phyloP scores from a whole-genome alignment of 2,888 invertebrate genomes.

The Phymatocera aterrima region DNA sequence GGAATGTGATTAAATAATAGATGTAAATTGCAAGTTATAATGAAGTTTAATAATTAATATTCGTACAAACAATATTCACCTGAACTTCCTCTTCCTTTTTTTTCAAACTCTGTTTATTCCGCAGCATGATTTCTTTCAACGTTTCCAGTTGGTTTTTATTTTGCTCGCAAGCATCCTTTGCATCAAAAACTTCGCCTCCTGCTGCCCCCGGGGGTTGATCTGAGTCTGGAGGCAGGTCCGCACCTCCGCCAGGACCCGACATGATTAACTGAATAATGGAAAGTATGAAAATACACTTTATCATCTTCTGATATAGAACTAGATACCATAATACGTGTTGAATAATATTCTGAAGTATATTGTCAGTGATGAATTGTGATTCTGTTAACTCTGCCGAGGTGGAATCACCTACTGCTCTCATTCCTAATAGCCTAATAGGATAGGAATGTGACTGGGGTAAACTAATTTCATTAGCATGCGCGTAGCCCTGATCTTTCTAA shows the following conservation, averaged over 20 bases:
- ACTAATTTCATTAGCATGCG: conserved; percentile 70
- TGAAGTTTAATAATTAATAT: not conserved
- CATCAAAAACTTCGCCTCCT: conserved; percentile 48
- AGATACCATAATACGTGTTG: conserved; percentile 8
- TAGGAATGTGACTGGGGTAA: conserved; percentile 68
- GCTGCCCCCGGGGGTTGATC: conserved; percentile 57
- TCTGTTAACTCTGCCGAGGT: conserved; percentile 61
- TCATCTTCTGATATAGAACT: conserved; percentile 52
- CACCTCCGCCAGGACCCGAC: conserved; percentile 58
- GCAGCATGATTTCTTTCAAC: conserved; percentile 69
- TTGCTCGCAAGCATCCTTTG: conserved; percentile 64
- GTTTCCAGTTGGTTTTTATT: conserved; percentile 66
- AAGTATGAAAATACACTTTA: conserved; percentile 66
- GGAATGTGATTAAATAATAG: conserved; percentile 11
- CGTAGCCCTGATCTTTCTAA: conserved; percentile 55
- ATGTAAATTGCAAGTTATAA: not conserved
- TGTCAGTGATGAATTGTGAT: conserved; percentile 68
- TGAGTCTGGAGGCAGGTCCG: conserved; percentile 25
- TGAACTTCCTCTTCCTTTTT: conserved; percentile 71
- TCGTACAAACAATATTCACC: conserved; percentile 57
- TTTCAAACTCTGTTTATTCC: conserved; percentile 68
- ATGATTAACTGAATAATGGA: conserved; percentile 69
- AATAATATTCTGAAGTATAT: conserved; percentile 42
- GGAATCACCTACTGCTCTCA: conserved; percentile 69
- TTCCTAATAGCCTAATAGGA: conserved; percentile 72